A percentile compares a stretch with the other conserved stretches of the same genome.
phyloP scores from a whole-genome alignment of 2,113 vertebrate genomes.

The Varanus komodoensis region DNA sequence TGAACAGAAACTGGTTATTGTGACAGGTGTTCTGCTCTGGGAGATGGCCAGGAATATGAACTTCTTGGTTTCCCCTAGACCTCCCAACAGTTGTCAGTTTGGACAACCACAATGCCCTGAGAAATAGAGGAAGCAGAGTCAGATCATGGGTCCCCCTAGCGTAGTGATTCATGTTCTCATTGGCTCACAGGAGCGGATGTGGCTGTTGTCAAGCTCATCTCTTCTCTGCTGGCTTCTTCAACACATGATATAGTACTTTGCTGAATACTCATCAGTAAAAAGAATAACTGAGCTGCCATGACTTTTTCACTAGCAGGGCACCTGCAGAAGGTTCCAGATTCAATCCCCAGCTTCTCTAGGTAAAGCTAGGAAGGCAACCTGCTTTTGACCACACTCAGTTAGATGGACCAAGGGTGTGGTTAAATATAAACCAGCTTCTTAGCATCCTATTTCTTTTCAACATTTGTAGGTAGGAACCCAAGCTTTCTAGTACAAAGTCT shows the following conservation, averaged over 20 bases:
- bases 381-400: too few species aligned
- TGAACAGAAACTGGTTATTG: not conserved
- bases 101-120: not conserved
- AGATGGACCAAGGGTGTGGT: too few species aligned
- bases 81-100: not conserved
- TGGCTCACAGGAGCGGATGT: not conserved
- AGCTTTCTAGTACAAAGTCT: not conserved
- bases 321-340: too few species aligned
- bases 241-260: not conserved
- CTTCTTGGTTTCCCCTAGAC: not conserved
- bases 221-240: not conserved
- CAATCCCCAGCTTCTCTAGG: not conserved
- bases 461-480: not conserved
- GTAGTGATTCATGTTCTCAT: not conserved
- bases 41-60: not conserved
- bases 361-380: too few species aligned
- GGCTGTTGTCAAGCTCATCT: not conserved
- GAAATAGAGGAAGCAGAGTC: not conserved
- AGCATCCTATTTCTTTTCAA: not conserved
- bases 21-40: not conserved
- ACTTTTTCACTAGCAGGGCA: too few species aligned
- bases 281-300: too few species aligned
- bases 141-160: not conserved
- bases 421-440: too few species aligned
- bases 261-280: not conserved